These are phyloP conservation scores for Sporophila hypoxantha DNA, from an alignment of 2,113 vertebrate species.

Conservation along the genomic window DNA sequence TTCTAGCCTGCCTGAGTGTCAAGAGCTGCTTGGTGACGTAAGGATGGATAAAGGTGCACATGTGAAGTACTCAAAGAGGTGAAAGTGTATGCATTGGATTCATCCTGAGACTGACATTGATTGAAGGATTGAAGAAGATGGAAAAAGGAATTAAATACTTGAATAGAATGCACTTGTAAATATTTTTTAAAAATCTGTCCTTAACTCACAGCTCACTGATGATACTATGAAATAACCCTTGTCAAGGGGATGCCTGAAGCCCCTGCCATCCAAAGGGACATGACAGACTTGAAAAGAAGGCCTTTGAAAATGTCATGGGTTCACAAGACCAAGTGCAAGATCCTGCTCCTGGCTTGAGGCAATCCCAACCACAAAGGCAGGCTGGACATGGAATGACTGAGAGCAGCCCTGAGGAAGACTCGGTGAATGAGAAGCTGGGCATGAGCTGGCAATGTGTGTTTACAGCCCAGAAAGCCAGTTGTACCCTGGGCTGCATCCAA, in stretches of 20 bases:
- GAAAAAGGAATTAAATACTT: neutral
- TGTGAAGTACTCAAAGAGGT: neutral
- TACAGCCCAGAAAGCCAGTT: neutral
- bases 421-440: neutral
- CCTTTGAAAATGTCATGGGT: neutral
- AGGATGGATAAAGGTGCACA: neutral
- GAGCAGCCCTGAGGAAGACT: neutral
- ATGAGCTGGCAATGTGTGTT: neutral
- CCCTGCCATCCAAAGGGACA: neutral
- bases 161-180: neutral
- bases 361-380: neutral
- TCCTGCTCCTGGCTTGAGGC: neutral
- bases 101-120: neutral
- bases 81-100: neutral
- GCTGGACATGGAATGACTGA: neutral
- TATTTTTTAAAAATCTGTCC: neutral
- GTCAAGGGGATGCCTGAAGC: neutral
- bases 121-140: neutral
- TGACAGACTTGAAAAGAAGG: neutral
- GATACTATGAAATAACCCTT: neutral
- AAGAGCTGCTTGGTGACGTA: neutral
- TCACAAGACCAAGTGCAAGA: neutral
- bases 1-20: neutral
- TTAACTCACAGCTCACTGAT: neutral
- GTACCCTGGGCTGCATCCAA: neutral